phyloP scores from a whole-genome alignment of 1,140 invertebrate species.

The Ctenoplectra terminalis region DNA sequence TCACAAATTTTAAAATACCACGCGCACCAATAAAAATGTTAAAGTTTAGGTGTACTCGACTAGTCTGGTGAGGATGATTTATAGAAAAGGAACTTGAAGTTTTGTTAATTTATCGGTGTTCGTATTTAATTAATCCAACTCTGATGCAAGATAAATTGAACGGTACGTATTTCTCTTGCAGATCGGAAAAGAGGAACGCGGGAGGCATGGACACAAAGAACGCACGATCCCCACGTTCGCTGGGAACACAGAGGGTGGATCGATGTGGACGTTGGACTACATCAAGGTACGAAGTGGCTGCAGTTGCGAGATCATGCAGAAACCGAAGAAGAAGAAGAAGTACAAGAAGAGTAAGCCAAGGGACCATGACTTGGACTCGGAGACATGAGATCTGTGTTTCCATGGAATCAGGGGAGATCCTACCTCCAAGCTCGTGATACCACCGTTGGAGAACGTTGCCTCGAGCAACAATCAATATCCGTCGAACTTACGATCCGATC shows the following conservation, averaged over 20 bases:
- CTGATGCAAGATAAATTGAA: too few species aligned
- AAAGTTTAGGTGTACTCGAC: too few species aligned
- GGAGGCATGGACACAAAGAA: constrained; percentile 78
- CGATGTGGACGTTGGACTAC: constrained; percentile 90
- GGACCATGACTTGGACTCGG: constrained; percentile 53
- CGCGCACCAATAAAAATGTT: too few species aligned
- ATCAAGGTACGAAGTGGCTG: constrained; percentile 92
- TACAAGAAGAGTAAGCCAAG: constrained; percentile 66
- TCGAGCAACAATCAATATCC: neutral
- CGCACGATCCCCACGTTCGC: constrained; percentile 82
- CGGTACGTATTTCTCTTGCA: constrained; percentile 34
- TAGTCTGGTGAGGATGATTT: too few species aligned
- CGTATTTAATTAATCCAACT: too few species aligned
- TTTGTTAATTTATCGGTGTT: too few species aligned
- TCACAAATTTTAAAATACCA: too few species aligned
- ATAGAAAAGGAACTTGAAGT: too few species aligned
- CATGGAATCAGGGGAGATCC: neutral
- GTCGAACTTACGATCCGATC: neutral
- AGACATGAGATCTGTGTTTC: constrained; percentile 52
- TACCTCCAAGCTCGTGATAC: constrained; percentile 8
- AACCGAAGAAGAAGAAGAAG: constrained; percentile 80
- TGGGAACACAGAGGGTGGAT: constrained; percentile 78
- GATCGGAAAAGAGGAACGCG: constrained; percentile 77
- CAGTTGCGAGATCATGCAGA: constrained; percentile 88
- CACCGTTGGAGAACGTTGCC: neutral